phyloP scores from a whole-genome alignment of 2,888 invertebrate species.

The Meliscaeva auricollis region DNA sequence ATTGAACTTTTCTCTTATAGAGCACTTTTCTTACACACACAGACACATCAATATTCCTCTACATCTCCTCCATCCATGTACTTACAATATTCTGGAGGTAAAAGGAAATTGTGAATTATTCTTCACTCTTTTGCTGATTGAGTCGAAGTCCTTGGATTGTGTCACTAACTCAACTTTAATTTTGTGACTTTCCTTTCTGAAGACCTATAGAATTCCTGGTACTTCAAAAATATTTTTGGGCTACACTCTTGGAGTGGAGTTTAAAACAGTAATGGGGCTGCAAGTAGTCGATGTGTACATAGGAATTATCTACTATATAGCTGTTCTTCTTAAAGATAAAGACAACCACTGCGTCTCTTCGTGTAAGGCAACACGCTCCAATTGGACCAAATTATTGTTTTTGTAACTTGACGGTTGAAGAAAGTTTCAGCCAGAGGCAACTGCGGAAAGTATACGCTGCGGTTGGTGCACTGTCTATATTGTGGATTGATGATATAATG shows the following conservation, averaged over 20 bases:
- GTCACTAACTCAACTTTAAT: conserved; percentile 48
- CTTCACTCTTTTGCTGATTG: conserved; percentile 35
- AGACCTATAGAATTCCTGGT: not conserved
- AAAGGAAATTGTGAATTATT: conserved; percentile 32
- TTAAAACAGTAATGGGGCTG: conserved; percentile 16
- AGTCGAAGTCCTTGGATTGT: conserved; percentile 43
- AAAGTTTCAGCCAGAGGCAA: conserved; percentile 30
- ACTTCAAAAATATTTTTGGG: conserved; percentile 26
- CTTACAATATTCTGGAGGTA: not conserved
- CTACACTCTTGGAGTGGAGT: conserved; percentile 28
- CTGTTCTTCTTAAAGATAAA: not conserved
- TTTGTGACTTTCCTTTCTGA: conserved; percentile 41
- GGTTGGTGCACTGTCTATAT: conserved; percentile 27
- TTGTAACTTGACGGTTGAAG: conserved; percentile 34
- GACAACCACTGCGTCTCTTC: not conserved
- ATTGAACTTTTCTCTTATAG: conserved; percentile 66
- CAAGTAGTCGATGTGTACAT: no score
- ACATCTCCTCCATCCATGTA: not conserved
- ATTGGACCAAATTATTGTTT: conserved; percentile 4
- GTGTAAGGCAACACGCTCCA: conserved; percentile 21
- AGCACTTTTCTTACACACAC: conserved; percentile 15
- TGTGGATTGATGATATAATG: conserved; percentile 59
- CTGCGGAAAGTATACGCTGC: conserved; percentile 1
- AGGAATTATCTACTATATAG: not conserved
- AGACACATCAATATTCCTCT: not conserved